Evolutionary conservation across 1,140 invertebrate genomes (phyloP), one percentile per base, ranked within the genome.

Genomic region (Drosophila nikananu): DNA sequence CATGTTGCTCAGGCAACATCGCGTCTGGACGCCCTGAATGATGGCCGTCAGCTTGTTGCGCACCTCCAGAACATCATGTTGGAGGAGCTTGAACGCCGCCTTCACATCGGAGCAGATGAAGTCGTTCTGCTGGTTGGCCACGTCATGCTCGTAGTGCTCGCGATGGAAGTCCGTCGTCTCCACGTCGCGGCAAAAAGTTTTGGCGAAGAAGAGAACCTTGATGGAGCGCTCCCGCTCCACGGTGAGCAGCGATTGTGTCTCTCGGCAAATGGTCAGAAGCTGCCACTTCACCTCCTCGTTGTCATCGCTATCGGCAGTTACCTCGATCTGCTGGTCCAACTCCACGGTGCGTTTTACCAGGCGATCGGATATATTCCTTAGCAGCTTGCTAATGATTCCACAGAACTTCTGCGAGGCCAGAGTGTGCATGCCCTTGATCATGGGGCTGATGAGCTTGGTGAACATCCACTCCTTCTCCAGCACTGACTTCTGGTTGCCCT

Each of bases 391-490:
- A 19, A 93, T 93, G 57, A 93, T 86, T 94, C 94, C 79, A 90
- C 95, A 96, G 90, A 97, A 97, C 77, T 95, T 95, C 39, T 95
- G 94, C 2, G 95, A 95, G 21, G 96, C 95, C 44, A 95, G 93
- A 32, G 94, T 94, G 81, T 95, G 95, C 61, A 96, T 96, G 54
- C 95, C 95, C 15, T 94, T 94, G 51, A 97, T 96, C 93, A 96
- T 94, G 7, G 95, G 94, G 75, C 95, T 95, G 37, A 96, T 95
- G 3, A 94, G 93, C 83, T 96, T 95, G 1, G 96, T 95, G 86
- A 97, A 97, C 60, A 94, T 94, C 96, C 97, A 97, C 82, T 97
- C 97, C 76, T 96, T 96, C 91, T 97, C 96, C n/a, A 97, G 94
- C 12, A 96, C 94, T 83, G 95, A 96, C 83, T 97, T 97, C 76